Evolutionary conservation across 2,113 vertebrate genomes (phyloP), one percentile per base, ranked within the genome.

Genomic region (Silurus asotus): DNA sequence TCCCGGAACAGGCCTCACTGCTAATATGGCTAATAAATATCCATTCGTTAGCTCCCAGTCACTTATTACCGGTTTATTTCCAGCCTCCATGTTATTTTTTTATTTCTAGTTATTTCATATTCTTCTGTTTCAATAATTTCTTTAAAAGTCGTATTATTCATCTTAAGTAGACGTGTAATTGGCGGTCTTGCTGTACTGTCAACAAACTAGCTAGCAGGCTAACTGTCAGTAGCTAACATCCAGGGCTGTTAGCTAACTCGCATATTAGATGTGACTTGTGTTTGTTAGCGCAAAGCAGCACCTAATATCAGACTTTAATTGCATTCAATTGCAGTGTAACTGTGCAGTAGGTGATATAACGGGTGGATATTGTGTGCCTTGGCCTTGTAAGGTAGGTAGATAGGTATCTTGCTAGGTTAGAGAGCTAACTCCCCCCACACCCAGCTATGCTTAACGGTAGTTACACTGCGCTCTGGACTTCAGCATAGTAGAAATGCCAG

Each of bases 1-100:
- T 62, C 62, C 90, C 88, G 87, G 89, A 88, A 84, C 74, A 91
- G 91, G 91, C 91, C 91, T 83, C 87, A 53, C 14, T 81, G 53
- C 84, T 83, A 37, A 80, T 13, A 65, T 25, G 7, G 65, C 56
- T 56, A 28, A 79, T 37, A 37, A 20, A 74, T 55, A 77, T 14
- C 23, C 2, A 6, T 49, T 15, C 8, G n/a, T 58, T 58, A 56
- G 25, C 15, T 28, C 7, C 20, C 0, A 81, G 58, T 65, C 58
- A 58, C 10, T 53, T 74, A 37, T 58, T 61, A 5, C 37, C 37
- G 37, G 8, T 45, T 74, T 20, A 53, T 45, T 65, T 83, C 48
- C 37, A 82, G 58, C 67, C 81, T 84, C 67, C 58, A 79, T 2
- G 37, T 15, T 77, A 23, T 56, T 51, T 45, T 86, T 62, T 53